Percentiles rank a stretch among this genome's conserved stretches.
phyloP scores from a whole-genome alignment of 2,888 invertebrate genomes.

The Hydriomena furcata region DNA sequence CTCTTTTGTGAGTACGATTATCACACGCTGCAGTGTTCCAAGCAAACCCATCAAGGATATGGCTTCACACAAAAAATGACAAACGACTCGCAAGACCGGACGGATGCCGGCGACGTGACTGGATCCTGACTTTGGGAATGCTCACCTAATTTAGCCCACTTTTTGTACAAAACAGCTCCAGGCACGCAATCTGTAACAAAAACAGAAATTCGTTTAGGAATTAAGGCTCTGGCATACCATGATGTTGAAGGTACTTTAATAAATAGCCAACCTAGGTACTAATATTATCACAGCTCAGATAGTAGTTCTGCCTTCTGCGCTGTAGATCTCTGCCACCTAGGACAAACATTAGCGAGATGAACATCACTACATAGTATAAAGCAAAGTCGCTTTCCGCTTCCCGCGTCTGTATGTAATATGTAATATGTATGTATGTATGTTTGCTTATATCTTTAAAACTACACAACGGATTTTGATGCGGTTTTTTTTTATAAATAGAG shows the following conservation, averaged over 20 bases:
- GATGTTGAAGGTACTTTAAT: too few relatives aligned
- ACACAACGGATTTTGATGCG: too few relatives aligned
- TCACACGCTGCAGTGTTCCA: background rate
- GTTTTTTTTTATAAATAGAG: too few relatives aligned
- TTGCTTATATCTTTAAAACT: too few relatives aligned
- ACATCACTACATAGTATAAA: too few relatives aligned
- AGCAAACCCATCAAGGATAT: background rate
- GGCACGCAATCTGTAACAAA: conserved; percentile 49
- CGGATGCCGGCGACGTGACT: conserved; percentile 51
- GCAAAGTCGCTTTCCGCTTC: too few relatives aligned
- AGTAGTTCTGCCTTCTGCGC: too few relatives aligned
- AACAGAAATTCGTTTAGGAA: conserved; percentile 13
- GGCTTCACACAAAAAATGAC: conserved; percentile 20
- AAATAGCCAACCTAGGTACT: background rate
- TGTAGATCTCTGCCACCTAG: too few relatives aligned
- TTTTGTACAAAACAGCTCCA: conserved; percentile 42
- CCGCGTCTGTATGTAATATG: too few relatives aligned
- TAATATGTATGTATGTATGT: too few relatives aligned
- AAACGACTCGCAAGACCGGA: conserved; percentile 39
- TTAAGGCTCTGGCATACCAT: background rate
- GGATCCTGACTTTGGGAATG: conserved; percentile 38
- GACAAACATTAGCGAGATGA: too few relatives aligned
- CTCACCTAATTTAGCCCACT: conserved; percentile 53
- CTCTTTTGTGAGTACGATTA: background rate
- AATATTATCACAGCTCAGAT: too few relatives aligned